Evolutionary conservation across 2,797 vertebrate genomes (phyloP).

Genomic region (Linurgus olivaceus): DNA sequence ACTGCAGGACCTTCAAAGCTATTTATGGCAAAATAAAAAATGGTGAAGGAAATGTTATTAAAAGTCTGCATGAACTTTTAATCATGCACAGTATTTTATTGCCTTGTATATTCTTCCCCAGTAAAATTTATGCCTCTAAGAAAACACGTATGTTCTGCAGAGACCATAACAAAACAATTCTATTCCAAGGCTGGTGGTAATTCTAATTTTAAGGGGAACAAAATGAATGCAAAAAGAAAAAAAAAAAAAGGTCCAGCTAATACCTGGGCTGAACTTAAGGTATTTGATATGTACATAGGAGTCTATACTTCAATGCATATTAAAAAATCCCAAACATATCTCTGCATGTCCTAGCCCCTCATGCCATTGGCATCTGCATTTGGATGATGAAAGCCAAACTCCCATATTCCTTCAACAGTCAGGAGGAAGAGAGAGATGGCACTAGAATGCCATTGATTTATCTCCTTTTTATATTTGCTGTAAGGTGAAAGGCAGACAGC

Average conservation of each 20-base stretch:
- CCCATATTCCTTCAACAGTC: neutral
- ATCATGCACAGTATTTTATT: neutral
- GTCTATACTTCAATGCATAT: neutral
- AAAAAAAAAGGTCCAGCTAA: neutral
- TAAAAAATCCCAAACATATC: accelerated
- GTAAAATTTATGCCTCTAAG: neutral
- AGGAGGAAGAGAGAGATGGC: neutral
- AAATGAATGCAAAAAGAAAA: neutral
- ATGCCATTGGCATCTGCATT: neutral
- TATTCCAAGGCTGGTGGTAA: neutral
- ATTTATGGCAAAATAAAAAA: neutral
- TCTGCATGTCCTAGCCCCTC: neutral
- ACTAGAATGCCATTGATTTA: neutral
- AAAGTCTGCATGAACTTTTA: neutral
- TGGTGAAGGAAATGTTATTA: neutral
- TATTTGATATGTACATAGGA: neutral
- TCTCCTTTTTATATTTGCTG: neutral
- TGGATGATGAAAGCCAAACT: neutral
- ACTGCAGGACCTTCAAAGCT: neutral
- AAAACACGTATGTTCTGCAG: neutral
- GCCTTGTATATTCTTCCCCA: neutral
- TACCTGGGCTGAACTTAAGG: accelerated
- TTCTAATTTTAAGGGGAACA: neutral
- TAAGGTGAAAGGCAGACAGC: neutral
- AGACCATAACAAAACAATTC: neutral